These are phyloP conservation scores for Suricata suricatta DNA, from an alignment of 2,113 vertebrate species.

Conservation along the genomic window DNA sequence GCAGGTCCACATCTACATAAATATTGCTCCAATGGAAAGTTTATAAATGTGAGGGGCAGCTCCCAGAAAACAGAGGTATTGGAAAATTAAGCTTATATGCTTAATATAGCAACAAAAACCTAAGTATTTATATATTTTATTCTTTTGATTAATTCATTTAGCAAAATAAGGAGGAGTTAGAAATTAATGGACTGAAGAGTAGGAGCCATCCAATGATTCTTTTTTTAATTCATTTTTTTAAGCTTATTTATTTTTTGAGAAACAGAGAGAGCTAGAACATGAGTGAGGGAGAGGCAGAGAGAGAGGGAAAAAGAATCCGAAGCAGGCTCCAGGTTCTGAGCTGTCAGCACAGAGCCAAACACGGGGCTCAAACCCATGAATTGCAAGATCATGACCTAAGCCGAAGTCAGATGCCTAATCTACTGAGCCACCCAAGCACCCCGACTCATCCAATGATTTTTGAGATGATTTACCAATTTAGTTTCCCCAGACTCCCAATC, in stretches of 20 bases:
- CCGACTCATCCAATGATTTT: not conserved
- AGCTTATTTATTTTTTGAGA: too few species aligned
- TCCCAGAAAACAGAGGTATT: not conserved
- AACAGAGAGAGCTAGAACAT: too few species aligned
- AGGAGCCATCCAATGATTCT: not conserved
- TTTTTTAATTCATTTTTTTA: too few species aligned
- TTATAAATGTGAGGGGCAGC: not conserved
- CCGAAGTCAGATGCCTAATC: too few species aligned
- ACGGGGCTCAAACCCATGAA: too few species aligned
- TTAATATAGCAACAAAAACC: not conserved
- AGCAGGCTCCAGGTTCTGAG: too few species aligned
- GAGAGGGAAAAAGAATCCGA: too few species aligned
- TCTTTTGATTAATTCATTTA: constrained; percentile 14
- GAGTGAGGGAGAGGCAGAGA: too few species aligned
- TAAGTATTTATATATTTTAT: not conserved
- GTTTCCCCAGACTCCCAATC: not conserved
- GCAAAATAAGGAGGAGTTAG: not conserved
- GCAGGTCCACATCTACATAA: not conserved
- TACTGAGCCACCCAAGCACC: too few species aligned
- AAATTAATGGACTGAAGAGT: not conserved
- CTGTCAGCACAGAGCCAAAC: too few species aligned
- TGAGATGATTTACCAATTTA: not conserved
- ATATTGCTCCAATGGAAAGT: not conserved
- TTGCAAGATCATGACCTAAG: too few species aligned
- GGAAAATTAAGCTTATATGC: not conserved